phyloP scores from a whole-genome alignment of 2,888 invertebrate genomes.

The Mechanitis mazaeus region DNA sequence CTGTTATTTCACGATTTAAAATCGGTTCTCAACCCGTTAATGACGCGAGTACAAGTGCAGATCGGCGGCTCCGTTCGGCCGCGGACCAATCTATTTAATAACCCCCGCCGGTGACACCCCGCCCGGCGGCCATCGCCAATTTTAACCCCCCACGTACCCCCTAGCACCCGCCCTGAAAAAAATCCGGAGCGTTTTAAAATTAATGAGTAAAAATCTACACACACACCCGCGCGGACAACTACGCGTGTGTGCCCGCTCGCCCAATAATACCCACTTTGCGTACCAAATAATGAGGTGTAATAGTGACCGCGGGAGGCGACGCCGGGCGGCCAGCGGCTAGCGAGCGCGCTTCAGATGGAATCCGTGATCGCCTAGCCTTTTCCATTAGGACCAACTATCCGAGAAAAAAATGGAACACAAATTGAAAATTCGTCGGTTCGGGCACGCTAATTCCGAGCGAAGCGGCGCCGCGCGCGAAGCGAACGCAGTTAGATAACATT shows the following conservation, averaged over 20 bases:
- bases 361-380: constrained; percentile 52
- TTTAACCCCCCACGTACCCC: constrained; percentile 67
- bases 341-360: constrained; percentile 37
- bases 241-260: constrained; percentile 58
- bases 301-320: constrained; percentile 34
- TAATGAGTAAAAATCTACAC: constrained; percentile 78
- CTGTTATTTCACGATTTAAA: constrained; percentile 76
- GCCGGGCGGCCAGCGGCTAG: constrained; percentile 35
- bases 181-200: constrained; percentile 78
- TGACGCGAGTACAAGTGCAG: constrained; percentile 77
- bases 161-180: constrained; percentile 76
- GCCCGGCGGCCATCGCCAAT: constrained; percentile 76
- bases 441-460: constrained; percentile 67
- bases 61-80: constrained; percentile 76
- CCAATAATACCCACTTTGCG: constrained; percentile 60
- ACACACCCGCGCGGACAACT: constrained; percentile 66
- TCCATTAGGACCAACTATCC: constrained; percentile 65
- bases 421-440: constrained; percentile 70
- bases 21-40: constrained; percentile 76
- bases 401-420: constrained; percentile 66
- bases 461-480: constrained; percentile 63
- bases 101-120: constrained; percentile 77
- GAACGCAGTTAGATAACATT: constrained; percentile 77
- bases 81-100: constrained; percentile 79
- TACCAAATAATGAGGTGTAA: constrained; percentile 44